Evolutionary conservation across 53 echinoderm and acorn worm species (phyloP).

Genomic region (Arbacia lixula): DNA sequence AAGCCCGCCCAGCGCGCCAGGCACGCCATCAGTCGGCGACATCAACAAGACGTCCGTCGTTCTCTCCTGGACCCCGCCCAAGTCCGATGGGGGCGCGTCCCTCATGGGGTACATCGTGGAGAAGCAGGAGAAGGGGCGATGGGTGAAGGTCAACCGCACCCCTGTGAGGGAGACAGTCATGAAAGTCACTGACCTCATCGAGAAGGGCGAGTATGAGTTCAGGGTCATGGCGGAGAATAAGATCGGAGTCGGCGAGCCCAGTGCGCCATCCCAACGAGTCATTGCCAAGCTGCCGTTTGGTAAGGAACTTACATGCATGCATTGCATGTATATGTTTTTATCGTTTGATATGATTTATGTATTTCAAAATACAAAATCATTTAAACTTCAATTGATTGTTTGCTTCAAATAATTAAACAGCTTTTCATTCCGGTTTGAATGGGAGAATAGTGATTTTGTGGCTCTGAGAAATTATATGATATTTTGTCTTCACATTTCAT

Average conservation of each 20-base stretch:
- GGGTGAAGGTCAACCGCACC: constrained; percentile 77
- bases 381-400: too few species aligned
- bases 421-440: too few species aligned
- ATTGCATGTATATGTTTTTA: too few species aligned
- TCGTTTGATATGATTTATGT: too few species aligned
- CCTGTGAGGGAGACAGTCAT: constrained; percentile 68
- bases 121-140: constrained; percentile 79
- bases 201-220: constrained; percentile 90
- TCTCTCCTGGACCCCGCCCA: constrained; percentile 74
- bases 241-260: constrained; percentile 85
- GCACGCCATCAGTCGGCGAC: constrained; percentile 72
- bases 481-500: too few species aligned
- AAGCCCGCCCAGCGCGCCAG: constrained; percentile 67
- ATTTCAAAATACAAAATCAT: too few species aligned
- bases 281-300: constrained; percentile 93
- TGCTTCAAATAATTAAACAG: too few species aligned
- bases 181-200: constrained; percentile 66
- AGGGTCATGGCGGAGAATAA: constrained; percentile 91
- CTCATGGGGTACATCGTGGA: constrained; percentile 79
- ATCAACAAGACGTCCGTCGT: constrained; percentile 72
- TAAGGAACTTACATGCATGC: constrained; percentile 54
- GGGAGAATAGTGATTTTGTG: too few species aligned
- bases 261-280: constrained; percentile 63
- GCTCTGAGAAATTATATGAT: too few species aligned
- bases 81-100: constrained; percentile 87